These are phyloP conservation scores for Drosophila bocki DNA, from an alignment of 1,140 invertebrate genomes.

Conservation along the genomic window DNA sequence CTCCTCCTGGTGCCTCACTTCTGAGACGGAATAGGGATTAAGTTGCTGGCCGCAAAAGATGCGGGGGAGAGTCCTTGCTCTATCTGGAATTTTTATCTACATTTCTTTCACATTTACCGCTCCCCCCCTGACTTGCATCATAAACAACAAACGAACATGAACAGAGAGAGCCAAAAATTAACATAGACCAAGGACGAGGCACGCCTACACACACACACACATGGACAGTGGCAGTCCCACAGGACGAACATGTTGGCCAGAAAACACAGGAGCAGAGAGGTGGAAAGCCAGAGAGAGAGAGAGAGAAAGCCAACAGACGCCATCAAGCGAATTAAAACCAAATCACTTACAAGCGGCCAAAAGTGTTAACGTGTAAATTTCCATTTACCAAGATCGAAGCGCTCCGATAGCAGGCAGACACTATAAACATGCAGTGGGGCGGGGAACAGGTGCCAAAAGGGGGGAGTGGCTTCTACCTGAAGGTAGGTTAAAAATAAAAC, in stretches of 20 bases:
- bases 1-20: slow-evolving; percentile 2
- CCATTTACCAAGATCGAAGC: slow-evolving; percentile 82
- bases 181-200: slow-evolving; percentile 67
- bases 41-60: slow-evolving; percentile 35
- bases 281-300: slow-evolving; percentile 8
- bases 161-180: slow-evolving; percentile 70
- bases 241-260: slow-evolving; percentile 52
- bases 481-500: slow-evolving; percentile 64
- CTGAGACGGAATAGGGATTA: slow-evolving; percentile 28
- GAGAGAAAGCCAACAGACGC: slow-evolving; percentile 65
- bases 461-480: not conserved
- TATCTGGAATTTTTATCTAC: slow-evolving; percentile 73
- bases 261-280: not conserved
- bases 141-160: slow-evolving; percentile 73
- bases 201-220: slow-evolving; percentile 57
- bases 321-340: slow-evolving; percentile 83
- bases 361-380: slow-evolving; percentile 84
- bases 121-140: slow-evolving; percentile 50
- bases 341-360: slow-evolving; percentile 83
- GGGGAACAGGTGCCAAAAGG: slow-evolving; percentile 9
- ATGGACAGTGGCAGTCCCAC: slow-evolving; percentile 30
- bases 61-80: slow-evolving; percentile 15
- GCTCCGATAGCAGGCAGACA: slow-evolving; percentile 72
- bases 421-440: slow-evolving; percentile 66
- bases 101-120: slow-evolving; percentile 61